A percentile compares a stretch with the other conserved stretches of the same genome.
Evolutionary conservation across 2,888 invertebrate genomes (phyloP).

Genomic region (Scaptomyza flava): DNA sequence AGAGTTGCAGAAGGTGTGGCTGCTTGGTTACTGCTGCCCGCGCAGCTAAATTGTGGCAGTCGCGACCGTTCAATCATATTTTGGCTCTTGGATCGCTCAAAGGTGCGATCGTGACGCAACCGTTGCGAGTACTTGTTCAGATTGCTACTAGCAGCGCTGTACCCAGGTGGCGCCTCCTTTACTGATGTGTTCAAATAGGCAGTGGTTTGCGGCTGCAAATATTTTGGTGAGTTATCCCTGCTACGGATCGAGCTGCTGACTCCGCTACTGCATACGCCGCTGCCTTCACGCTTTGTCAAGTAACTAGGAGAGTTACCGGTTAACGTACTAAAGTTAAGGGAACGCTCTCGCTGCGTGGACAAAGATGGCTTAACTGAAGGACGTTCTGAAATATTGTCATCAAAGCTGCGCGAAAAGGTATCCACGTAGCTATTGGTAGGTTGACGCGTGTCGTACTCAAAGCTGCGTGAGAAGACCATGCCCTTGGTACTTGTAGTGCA

Average conservation of each 20-base stretch:
- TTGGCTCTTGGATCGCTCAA: conserved; percentile 82
- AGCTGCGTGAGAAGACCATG: conserved; percentile 84
- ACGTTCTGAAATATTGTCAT: conserved; percentile 83
- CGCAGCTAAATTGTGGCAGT: conserved; percentile 85
- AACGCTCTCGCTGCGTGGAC: conserved; percentile 78
- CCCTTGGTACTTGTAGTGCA: conserved; percentile 70
- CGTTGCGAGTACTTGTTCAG: conserved; percentile 71
- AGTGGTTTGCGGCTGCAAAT: conserved; percentile 81
- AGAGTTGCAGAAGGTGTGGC: conserved; percentile 37
- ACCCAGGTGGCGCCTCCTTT: conserved; percentile 82
- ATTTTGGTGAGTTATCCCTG: conserved; percentile 83
- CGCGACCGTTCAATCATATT: conserved; percentile 84
- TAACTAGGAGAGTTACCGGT: conserved; percentile 84
- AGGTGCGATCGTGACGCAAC: conserved; percentile 69
- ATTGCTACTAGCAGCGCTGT: conserved; percentile 50
- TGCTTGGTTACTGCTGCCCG: conserved; percentile 55
- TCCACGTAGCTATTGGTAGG: conserved; percentile 81
- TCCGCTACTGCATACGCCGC: conserved; percentile 40
- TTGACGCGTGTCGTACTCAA: conserved; percentile 84
- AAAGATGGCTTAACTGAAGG: conserved; percentile 54
- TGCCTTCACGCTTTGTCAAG: conserved; percentile 82
- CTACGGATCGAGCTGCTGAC: conserved; percentile 77
- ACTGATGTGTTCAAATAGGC: conserved; percentile 82
- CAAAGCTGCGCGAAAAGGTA: conserved; percentile 84
- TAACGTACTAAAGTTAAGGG: conserved; percentile 83